Conservation (phyloP, 2,797 vertebrate genomes). For the Macropodus opercularis region DNA sequence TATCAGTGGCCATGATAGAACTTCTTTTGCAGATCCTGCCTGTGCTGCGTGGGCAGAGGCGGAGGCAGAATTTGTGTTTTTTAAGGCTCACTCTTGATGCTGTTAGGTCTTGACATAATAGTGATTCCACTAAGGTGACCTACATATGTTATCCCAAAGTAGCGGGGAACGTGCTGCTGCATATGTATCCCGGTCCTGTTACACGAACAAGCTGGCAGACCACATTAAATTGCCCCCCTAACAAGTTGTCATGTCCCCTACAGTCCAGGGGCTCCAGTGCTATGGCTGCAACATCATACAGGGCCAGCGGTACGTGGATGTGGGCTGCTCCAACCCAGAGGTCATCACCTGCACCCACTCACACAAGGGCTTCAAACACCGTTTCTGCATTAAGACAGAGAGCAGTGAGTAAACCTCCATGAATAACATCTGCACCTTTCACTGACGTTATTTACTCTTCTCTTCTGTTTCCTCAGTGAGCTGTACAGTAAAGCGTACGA, state of each 20-base stretch:
- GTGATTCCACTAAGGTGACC: neutral
- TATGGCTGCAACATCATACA: conserved; percentile 92
- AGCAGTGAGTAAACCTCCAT: conserved; percentile 79
- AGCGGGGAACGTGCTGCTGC: neutral
- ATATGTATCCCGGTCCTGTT: neutral
- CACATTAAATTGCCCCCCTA: neutral
- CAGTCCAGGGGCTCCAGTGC: conserved; percentile 88
- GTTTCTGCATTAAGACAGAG: conserved; percentile 87
- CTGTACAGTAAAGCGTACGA: conserved; percentile 18
- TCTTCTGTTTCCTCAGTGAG: conserved; percentile 10
- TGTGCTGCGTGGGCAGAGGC: neutral
- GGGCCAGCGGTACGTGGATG: conserved; percentile 87
- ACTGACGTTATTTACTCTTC: neutral
- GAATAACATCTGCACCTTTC: neutral
- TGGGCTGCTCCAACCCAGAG: conserved; percentile 89
- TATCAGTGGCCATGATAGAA: neutral
- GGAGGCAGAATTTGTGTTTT: neutral
- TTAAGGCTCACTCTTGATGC: neutral
- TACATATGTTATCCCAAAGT: neutral
- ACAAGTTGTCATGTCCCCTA: conserved; percentile 8
- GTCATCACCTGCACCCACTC: conserved; percentile 89
- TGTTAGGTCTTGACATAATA: neutral
- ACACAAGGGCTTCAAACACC: conserved; percentile 87
- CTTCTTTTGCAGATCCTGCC: neutral
- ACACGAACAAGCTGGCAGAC: neutral